A percentile compares a stretch with the other conserved stretches of the same genome.
Conservation (phyloP, 2,113 vertebrate species). For the Platichthys flesus region DNA sequence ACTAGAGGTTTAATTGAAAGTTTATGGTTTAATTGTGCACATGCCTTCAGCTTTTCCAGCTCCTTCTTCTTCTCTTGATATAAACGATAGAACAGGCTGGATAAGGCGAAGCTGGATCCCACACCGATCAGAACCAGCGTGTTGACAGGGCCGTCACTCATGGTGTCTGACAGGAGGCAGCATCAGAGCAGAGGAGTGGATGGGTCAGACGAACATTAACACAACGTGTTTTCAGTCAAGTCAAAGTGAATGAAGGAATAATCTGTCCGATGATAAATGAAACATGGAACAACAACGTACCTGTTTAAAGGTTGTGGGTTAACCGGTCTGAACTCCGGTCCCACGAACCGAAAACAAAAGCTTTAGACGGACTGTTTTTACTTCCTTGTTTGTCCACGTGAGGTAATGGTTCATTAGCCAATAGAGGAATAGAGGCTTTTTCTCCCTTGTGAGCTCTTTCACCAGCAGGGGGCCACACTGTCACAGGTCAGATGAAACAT, state of each 20-base stretch:
- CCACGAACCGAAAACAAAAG: slow-evolving; percentile 26
- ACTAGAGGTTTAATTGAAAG: neutral
- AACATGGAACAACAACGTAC: neutral
- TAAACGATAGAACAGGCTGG: slow-evolving; percentile 79
- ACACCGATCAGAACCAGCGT: slow-evolving; percentile 71
- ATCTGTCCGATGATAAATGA: neutral
- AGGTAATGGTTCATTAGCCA: slow-evolving; percentile 47
- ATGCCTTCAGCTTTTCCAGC: slow-evolving; percentile 72
- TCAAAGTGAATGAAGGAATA: neutral
- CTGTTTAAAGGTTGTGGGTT: neutral
- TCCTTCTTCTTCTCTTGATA: slow-evolving; percentile 76
- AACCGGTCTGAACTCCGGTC: neutral
- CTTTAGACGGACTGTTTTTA: fast-evolving
- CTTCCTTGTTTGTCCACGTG: slow-evolving; percentile 34
- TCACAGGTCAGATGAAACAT: neutral
- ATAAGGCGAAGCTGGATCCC: slow-evolving; percentile 80
- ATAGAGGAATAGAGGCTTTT: slow-evolving; percentile 9
- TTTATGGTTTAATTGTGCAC: neutral
- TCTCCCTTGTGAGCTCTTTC: fast-evolving
- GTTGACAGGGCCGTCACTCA: slow-evolving; percentile 73
- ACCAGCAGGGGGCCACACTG: slow-evolving; percentile 46
- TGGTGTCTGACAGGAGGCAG: slow-evolving; percentile 39
- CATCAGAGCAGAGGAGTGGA: too few relatives aligned
- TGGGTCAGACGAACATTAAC: neutral
- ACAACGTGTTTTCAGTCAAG: neutral